A percentile compares a stretch with the other conserved stretches of the same genome.
Conservation (phyloP, 1,140 invertebrate species). For the Drosophila sproati region DNA sequence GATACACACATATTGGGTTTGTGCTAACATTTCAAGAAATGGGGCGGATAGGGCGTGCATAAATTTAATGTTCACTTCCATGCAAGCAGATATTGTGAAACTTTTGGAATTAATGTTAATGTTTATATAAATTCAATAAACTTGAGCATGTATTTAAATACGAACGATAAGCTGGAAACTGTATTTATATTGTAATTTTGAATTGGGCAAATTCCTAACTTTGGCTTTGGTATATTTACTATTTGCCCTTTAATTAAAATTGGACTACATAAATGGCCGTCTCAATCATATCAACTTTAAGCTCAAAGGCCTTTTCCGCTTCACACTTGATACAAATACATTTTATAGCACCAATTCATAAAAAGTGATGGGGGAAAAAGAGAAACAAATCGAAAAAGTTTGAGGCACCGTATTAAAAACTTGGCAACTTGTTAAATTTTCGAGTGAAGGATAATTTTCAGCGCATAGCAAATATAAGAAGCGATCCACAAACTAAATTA, state of each 20-base stretch:
- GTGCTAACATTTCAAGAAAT: slow-evolving; percentile 6
- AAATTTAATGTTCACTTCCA: background rate
- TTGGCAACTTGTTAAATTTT: slow-evolving; percentile 74
- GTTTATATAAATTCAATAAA: background rate
- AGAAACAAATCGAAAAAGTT: slow-evolving; percentile 75
- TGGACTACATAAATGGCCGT: background rate
- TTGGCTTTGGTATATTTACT: too few relatives aligned
- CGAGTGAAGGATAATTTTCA: slow-evolving; percentile 57
- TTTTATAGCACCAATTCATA: slow-evolving; percentile 52
- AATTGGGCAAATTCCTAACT: background rate
- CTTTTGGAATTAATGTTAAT: background rate
- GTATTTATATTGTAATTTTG: background rate
- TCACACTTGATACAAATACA: background rate
- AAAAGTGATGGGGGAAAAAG: slow-evolving; percentile 20
- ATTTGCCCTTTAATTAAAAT: slow-evolving; percentile 14
- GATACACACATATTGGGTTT: slow-evolving; percentile 7
- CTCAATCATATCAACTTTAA: background rate
- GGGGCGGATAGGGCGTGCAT: slow-evolving; percentile 7
- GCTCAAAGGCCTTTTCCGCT: background rate
- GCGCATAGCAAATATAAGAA: slow-evolving; percentile 32
- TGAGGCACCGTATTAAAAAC: slow-evolving; percentile 74
- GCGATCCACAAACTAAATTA: slow-evolving; percentile 67
- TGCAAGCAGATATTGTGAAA: background rate
- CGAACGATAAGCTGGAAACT: background rate
- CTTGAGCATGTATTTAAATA: background rate